Evolutionary conservation across 2,797 vertebrate genomes (phyloP).

Genomic region (Channallabes apus): DNA sequence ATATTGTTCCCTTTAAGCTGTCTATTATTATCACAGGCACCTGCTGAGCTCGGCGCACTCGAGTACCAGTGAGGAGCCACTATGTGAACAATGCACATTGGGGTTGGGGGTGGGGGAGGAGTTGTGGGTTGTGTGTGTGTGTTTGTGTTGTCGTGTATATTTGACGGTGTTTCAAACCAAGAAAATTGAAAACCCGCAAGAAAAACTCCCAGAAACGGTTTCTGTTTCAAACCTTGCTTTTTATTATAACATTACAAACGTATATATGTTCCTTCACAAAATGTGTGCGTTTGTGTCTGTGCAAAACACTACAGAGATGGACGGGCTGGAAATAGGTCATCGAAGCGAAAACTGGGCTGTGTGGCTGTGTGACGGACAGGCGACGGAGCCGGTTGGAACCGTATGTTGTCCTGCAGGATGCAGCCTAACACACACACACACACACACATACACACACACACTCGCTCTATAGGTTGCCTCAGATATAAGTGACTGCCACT

Average conservation of each 20-base stretch:
- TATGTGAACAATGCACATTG: constrained; percentile 55
- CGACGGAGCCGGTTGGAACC: not conserved
- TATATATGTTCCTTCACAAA: constrained; percentile 1
- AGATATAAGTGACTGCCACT: not conserved
- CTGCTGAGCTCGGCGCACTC: constrained; percentile 40
- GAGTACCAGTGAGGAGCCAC: constrained; percentile 40
- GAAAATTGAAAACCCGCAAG: not conserved
- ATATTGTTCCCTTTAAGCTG: constrained; percentile 44
- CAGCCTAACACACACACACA: not conserved
- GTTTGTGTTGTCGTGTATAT: not conserved
- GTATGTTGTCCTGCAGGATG: not conserved
- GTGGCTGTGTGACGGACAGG: not conserved
- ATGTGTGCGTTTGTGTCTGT: constrained; percentile 23
- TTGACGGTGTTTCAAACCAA: not conserved
- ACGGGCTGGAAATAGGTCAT: constrained; percentile 17
- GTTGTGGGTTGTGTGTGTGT: not conserved
- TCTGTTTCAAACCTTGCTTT: constrained; percentile 22
- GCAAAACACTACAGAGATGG: constrained; percentile 11
- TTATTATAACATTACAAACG: constrained; percentile 29
- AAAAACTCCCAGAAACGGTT: not conserved
- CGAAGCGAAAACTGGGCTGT: not conserved
- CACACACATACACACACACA: not conserved
- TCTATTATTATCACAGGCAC: constrained; percentile 65
- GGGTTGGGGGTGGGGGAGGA: not conserved
- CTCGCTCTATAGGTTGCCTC: not conserved